Conservation (phyloP, 2,113 vertebrate species). For the Leptocoma aspasia region DNA sequence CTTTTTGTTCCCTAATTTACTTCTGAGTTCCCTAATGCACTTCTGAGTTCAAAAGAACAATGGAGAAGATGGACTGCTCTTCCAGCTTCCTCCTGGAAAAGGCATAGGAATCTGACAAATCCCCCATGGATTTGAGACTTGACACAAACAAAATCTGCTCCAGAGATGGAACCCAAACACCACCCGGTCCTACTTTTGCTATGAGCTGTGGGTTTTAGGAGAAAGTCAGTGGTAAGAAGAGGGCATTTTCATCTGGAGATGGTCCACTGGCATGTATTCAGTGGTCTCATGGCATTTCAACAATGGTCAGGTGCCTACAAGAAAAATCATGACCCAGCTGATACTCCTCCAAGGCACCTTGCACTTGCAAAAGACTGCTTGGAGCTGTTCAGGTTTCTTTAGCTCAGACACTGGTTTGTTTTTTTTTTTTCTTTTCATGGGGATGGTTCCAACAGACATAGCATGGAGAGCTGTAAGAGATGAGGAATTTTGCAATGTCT, state of each 20-base stretch:
- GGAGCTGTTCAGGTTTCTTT: not conserved
- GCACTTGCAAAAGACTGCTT: not conserved
- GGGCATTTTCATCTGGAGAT: not conserved
- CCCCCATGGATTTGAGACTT: not conserved
- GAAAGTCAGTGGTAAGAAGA: not conserved
- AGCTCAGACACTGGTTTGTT: not conserved
- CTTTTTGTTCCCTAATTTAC: not conserved
- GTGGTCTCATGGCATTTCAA: not conserved
- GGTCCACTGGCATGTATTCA: not conserved
- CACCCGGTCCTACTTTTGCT: no score
- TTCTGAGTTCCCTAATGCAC: no score
- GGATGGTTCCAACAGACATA: not conserved
- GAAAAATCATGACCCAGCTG: not conserved
- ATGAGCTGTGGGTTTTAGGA: not conserved
- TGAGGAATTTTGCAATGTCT: fast-evolving
- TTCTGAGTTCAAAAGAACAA: not conserved
- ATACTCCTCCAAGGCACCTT: not conserved
- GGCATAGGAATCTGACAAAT: not conserved
- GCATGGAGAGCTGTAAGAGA: not conserved
- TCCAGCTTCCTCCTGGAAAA: not conserved
- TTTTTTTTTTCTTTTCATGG: not conserved
- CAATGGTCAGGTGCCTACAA: not conserved
- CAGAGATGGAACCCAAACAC: not conserved
- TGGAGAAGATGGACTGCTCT: not conserved
- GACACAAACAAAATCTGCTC: not conserved